Evolutionary conservation across 2,888 invertebrate genomes (phyloP), one percentile per base, ranked within the genome.

Genomic region (Loripinus fragilis): DNA sequence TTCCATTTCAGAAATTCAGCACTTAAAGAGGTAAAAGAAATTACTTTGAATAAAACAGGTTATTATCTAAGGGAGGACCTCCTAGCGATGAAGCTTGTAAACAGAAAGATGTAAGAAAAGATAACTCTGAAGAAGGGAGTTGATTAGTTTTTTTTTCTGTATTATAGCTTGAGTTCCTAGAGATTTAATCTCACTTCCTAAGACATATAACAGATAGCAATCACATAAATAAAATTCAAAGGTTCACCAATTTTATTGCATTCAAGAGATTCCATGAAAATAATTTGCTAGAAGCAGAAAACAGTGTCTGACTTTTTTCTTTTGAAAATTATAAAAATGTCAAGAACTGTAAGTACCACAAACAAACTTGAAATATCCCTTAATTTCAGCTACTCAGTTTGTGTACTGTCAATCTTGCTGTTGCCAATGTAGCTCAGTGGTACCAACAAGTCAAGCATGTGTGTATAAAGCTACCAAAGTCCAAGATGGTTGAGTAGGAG

Each of bases 201-300:
- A 60, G 33, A 60, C 60, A 33, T 60, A 60, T 8, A 28, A 33
- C 1, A 60, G 33, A 33, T 33, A 33, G 20, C 10, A 30, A 60
- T 60, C 60, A 33, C 60, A 55, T 55, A 28, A 30, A 60, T 60
- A 60, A 60, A 60, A 17, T 60, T 60, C 60, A 60, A 60, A 60
- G 60, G 60, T 60, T 60, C 60, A 60, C 30, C 20, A 33, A 33
- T 33, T 55, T 60, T 33, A 60, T 60, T 33, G 60, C 60, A 60
- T 60, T 60, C 30, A 33, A 20, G n/a, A 33, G 5, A 33, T 60
- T 20, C 30, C 12, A n/a, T 25, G 60, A 52, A 60, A 60, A 33
- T 20, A 33, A 15, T 25, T 2, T 60, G 33, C 20, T 60, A 33
- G 17, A 3, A 52, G 60, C n/a, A n/a, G n/a, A n/a, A n/a, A n/a